Evolutionary conservation across 2,888 invertebrate genomes (phyloP), one percentile per base, ranked within the genome.

Genomic region (Aproaerema taeniolella): DNA sequence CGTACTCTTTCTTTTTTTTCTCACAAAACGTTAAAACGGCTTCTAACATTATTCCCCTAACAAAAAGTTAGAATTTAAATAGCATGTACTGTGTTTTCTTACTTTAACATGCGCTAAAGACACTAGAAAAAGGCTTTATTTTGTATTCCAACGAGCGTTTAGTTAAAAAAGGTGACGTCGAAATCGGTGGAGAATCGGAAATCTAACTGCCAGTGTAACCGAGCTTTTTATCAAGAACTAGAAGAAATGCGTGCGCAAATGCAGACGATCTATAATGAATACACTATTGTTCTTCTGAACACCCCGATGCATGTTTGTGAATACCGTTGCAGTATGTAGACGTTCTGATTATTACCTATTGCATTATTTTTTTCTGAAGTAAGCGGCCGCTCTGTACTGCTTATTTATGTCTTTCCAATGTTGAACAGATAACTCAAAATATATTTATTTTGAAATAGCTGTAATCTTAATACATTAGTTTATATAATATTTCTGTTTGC

Each of bases 201-300:
- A 49, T 52, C 31, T 41, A 34, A 37, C 46, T 46, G 36, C 47
- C 34, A 38, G 26, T 36, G 33, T 39, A 35, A 36, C 41, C 36
- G 31, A 37, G 31, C n/a, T 42, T 46, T 49, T 48, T 43, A 43
- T 41, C 5, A 2, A 11, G 43, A 44, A 47, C 42, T 47, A 45
- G 42, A 43, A 42, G 40, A 47, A 44, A 32, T 36, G 45, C 44
- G 42, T 39, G 45, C 31, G 38, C 45, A 38, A 31, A 48, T 37
- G 41, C 41, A 46, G 40, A 41, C 34, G 40, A 45, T 39, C 50
- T 45, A 39, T 65, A 58, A 61, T 62, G 56, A 59, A 65, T 65
- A 57, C 64, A 53, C 61, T 57, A 65, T 65, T 65, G 64, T 65
- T 54, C 44, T 25, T 28, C 35, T 28, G 35, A 26, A 4, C 31